phyloP scores from a whole-genome alignment of 2,113 vertebrate species.

The Glaucidium brasilianum region DNA sequence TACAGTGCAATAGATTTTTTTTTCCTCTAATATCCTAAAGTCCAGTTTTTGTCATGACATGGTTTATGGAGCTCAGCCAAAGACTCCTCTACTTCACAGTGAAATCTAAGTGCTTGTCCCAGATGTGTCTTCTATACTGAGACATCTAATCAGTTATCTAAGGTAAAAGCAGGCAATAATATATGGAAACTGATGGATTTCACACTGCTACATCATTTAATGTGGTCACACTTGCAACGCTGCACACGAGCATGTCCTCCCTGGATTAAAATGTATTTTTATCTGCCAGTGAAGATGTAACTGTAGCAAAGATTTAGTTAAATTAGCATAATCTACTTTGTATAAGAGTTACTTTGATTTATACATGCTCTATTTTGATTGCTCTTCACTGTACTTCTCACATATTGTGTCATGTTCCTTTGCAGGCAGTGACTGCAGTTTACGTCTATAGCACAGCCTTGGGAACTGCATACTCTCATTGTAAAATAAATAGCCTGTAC shows the following conservation, averaged over 20 bases:
- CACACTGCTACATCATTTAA: neutral
- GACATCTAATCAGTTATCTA: neutral
- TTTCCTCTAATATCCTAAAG: neutral
- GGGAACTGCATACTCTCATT: neutral
- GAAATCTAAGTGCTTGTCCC: neutral
- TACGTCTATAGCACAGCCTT: neutral
- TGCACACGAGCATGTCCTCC: neutral
- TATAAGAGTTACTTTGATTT: neutral
- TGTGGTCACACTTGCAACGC: neutral
- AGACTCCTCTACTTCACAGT: neutral
- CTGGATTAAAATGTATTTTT: neutral
- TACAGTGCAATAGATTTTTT: neutral
- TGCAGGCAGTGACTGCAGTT: neutral
- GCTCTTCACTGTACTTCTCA: neutral
- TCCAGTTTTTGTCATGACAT: neutral
- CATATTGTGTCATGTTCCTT: neutral
- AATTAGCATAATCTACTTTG: neutral
- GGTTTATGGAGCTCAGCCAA: neutral
- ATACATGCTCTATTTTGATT: neutral
- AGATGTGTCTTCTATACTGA: neutral
- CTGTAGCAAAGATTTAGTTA: neutral
- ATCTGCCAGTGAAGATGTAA: neutral
- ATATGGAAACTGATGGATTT: neutral
- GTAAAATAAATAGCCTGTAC: neutral
- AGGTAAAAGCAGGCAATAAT: neutral